These are phyloP conservation scores for Patiria miniata DNA, from an alignment of 35 echinoderm and acorn worm genomes.

Conservation along the genomic window DNA sequence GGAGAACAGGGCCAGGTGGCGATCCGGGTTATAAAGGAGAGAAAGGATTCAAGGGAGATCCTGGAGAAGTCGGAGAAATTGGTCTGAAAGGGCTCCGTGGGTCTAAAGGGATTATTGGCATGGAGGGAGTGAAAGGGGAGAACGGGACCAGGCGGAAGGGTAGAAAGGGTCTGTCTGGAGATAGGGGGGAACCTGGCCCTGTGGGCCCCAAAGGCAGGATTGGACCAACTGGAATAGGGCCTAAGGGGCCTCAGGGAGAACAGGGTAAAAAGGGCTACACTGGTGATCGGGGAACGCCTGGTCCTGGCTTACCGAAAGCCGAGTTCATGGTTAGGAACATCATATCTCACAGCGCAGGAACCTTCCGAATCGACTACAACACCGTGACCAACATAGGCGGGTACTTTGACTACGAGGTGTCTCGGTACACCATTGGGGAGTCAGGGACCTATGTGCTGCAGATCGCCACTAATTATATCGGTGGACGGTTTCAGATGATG, in stretches of 20 bases:
- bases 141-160: conserved; percentile 9
- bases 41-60: neutral
- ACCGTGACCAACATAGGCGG: conserved; percentile 2
- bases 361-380: neutral
- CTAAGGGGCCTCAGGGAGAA: neutral
- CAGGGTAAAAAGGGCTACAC: neutral
- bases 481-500: conserved; percentile 22
- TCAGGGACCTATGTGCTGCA: neutral
- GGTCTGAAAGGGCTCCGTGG: neutral
- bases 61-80: neutral
- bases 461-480: neutral
- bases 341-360: neutral
- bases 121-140: neutral
- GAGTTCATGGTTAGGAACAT: conserved; percentile 12
- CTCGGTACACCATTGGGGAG: neutral
- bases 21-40: neutral
- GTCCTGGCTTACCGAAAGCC: neutral
- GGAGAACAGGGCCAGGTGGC: neutral
- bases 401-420: neutral
- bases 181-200: neutral
- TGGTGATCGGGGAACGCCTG: neutral
- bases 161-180: neutral
- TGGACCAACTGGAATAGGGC: neutral
- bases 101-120: neutral
- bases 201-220: neutral